These are phyloP conservation scores for Odontesthes bonariensis DNA, from an alignment of 2,113 vertebrate species.

Conservation along the genomic window DNA sequence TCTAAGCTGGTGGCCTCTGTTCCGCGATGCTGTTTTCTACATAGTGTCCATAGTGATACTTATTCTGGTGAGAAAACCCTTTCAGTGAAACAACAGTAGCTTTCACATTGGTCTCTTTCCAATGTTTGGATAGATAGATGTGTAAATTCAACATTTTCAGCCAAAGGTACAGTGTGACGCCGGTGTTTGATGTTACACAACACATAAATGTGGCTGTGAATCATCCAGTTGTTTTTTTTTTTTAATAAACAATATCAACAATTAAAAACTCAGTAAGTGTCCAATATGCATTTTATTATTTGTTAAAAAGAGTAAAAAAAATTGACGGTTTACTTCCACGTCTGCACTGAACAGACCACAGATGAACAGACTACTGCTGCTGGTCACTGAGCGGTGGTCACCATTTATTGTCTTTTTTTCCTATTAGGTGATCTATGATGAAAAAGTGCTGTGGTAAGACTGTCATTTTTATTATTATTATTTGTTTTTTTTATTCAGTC, in stretches of 20 bases:
- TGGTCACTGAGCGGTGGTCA: background rate
- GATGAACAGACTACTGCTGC: background rate
- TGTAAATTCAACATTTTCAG: background rate
- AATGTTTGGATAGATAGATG: background rate
- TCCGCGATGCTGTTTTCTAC: constrained; percentile 83
- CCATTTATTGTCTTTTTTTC: constrained; percentile 16
- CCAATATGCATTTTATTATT: no score
- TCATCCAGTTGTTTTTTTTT: no score
- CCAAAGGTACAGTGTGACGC: background rate
- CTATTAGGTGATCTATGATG: constrained; percentile 85
- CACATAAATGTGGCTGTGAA: no score
- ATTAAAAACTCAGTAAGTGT: no score
- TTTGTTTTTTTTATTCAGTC: background rate
- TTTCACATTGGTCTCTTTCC: background rate
- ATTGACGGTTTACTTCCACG: no score
- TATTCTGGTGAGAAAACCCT: constrained; percentile 78
- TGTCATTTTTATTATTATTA: background rate
- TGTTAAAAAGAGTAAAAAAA: no score
- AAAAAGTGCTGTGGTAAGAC: constrained; percentile 84
- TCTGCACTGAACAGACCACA: no score
- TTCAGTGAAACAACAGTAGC: background rate
- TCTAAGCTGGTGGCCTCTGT: constrained; percentile 86
- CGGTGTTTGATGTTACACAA: no score
- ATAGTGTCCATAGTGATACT: constrained; percentile 84
- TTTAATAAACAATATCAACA: no score